Base-by-base conservation (phyloP, 2,888 invertebrate species). In the Nomada fabriciana region DNA sequence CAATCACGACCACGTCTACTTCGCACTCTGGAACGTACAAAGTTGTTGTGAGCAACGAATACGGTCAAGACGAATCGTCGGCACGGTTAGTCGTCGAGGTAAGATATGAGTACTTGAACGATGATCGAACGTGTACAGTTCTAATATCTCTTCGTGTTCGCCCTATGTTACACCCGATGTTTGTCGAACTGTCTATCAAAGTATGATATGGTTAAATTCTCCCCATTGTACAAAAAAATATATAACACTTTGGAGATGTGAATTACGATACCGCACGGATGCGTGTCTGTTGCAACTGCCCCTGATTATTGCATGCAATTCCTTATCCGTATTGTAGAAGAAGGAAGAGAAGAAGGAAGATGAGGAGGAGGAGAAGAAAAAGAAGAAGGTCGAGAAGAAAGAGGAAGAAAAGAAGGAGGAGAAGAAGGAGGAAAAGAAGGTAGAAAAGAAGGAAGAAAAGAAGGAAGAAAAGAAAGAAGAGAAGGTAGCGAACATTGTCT, bases 11-110 rank as follows among this genome's bases (percentile, higher is more conserved):
- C 61, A 96, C 96, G 72, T 95, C 95, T n/a, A 94, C 95, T 61
- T 97, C 97, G 91, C 96, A 97, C 92, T 95, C 96, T 5, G 98
- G 98, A 59, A 96, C 96, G 68, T 98, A 98, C 94, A 97, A 96
- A 91, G 96, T 98, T 60, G 96, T 98, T 42, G 97, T 99, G 72
- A 96, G 96, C 91, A 99, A 99, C 93, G 98, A 98, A 93, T 97
- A 96, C 89, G 99, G 99, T 68, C 97, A 97, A 92, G 98, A 98
- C 89, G 97, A 98, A 91, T 97, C 97, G 2, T 96, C 96, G 61
- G 98, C 98, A 64, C 97, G 97, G 90, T 95, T 99, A 77, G 97
- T 97, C 29, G 96, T 99, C 15, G 96, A 93, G 92, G 93, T 93
- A 92, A 72, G 71, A 18, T 47, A 69, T 25, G 36, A 9, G 18